These are phyloP conservation scores for Apodemia hepburni DNA, from an alignment of 2,888 invertebrate genomes.

Conservation along the genomic window DNA sequence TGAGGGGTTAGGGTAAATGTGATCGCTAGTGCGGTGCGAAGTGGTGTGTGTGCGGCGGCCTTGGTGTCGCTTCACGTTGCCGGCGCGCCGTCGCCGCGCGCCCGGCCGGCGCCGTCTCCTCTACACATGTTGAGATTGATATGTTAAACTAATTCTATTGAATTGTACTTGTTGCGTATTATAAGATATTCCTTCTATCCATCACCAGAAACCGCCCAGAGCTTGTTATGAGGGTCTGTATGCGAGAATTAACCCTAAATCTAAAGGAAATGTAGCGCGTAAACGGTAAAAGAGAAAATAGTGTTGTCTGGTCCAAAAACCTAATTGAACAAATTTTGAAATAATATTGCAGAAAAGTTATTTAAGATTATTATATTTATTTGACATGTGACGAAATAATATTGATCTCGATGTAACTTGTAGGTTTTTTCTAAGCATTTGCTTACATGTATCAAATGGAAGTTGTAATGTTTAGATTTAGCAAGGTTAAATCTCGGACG, in stretches of 20 bases:
- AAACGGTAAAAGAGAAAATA: too few species aligned
- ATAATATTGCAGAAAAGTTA: too few species aligned
- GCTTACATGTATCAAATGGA: too few species aligned
- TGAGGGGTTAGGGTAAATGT: too few species aligned
- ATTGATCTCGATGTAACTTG: too few species aligned
- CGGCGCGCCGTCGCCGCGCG: slow-evolving; percentile 31
- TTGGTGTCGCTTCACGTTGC: neutral
- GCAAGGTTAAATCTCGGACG: neutral
- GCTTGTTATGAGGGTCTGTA: neutral
- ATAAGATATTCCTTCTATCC: neutral
- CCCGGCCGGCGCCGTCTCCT: slow-evolving; percentile 56
- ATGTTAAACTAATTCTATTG: slow-evolving; percentile 80
- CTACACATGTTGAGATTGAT: slow-evolving; percentile 79
- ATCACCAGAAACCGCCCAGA: neutral
- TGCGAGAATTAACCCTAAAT: neutral
- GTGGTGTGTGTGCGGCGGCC: neutral
- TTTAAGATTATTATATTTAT: too few species aligned
- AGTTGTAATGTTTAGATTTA: neutral
- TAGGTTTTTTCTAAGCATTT: too few species aligned
- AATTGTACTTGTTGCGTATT: slow-evolving; percentile 77
- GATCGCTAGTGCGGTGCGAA: neutral
- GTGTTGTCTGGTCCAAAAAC: too few species aligned
- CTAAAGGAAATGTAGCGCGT: too few species aligned
- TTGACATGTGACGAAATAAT: too few species aligned
- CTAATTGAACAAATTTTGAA: too few species aligned